These are phyloP conservation scores for Hyles lineata DNA, from an alignment of 2,888 invertebrate species.

Conservation along the genomic window DNA sequence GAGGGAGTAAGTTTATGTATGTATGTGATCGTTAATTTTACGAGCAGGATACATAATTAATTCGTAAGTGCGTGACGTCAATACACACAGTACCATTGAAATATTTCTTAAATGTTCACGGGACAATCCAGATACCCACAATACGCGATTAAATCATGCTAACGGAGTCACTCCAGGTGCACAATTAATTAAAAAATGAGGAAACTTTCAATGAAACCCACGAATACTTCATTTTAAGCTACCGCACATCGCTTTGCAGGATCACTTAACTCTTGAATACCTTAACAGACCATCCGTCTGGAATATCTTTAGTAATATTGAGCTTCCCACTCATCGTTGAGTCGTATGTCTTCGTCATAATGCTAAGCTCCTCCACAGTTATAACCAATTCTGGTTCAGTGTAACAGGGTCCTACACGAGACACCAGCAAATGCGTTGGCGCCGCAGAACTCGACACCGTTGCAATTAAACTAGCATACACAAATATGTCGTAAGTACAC, in stretches of 20 bases:
- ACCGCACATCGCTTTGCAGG: neutral
- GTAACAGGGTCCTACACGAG: conserved; percentile 56
- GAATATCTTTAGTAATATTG: conserved; percentile 55
- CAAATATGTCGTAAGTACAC: neutral
- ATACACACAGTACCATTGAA: no score
- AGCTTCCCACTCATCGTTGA: conserved; percentile 55
- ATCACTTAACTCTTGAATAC: conserved; percentile 40
- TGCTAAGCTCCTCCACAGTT: conserved; percentile 53
- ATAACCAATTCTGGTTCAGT: conserved; percentile 36
- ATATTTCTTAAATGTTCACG: no score
- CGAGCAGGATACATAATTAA: no score
- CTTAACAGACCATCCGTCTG: conserved; percentile 62
- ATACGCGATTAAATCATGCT: no score
- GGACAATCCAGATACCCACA: no score
- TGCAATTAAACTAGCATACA: neutral
- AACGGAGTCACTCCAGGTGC: no score
- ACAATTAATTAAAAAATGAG: no score
- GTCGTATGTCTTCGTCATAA: conserved; percentile 53
- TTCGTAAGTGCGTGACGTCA: no score
- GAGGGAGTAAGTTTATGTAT: no score
- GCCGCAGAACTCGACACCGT: conserved; percentile 37
- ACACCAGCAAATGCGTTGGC: conserved; percentile 58
- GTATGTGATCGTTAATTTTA: no score
- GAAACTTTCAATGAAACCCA: no score
- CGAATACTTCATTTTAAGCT: no score